phyloP scores from a whole-genome alignment of 92 coral and sea anemone species.

The Epizoanthus fatuus region DNA sequence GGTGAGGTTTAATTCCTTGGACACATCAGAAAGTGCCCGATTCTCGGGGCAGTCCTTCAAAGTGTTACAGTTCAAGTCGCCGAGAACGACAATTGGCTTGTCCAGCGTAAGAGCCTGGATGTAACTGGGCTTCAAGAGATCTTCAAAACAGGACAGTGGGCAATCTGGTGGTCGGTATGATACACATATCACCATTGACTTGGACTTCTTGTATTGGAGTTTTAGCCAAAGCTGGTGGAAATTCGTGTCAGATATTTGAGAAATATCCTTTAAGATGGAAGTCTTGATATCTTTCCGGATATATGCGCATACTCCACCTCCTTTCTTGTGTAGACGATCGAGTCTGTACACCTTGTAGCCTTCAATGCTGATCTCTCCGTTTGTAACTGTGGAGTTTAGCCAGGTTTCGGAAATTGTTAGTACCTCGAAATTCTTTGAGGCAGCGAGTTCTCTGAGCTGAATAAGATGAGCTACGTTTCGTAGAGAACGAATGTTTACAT shows the following conservation, averaged over 20 bases:
- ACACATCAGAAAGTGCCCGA: slow-evolving; percentile 41
- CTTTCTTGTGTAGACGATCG: slow-evolving; percentile 52
- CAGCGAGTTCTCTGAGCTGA: slow-evolving; percentile 44
- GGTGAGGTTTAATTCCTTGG: slow-evolving; percentile 59
- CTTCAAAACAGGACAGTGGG: slow-evolving; percentile 66
- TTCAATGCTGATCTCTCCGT: slow-evolving; percentile 48
- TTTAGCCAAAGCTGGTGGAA: slow-evolving; percentile 71
- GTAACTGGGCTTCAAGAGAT: slow-evolving; percentile 65
- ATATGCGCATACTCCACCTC: slow-evolving; percentile 65
- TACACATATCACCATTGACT: slow-evolving; percentile 59
- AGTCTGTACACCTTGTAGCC: slow-evolving; percentile 37
- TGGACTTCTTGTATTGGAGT: slow-evolving; percentile 46
- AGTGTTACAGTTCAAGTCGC: slow-evolving; percentile 74
- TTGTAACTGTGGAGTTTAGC: slow-evolving; percentile 50
- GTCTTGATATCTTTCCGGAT: slow-evolving; percentile 63
- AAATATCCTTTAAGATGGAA: slow-evolving; percentile 50
- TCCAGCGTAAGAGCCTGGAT: slow-evolving; percentile 63
- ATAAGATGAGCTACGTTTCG: slow-evolving; percentile 47
- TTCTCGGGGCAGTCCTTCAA: slow-evolving; percentile 65
- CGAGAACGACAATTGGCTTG: slow-evolving; percentile 69
- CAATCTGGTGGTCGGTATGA: slow-evolving; percentile 71
- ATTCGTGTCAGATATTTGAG: slow-evolving; percentile 54
- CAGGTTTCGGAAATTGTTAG: slow-evolving; percentile 55
- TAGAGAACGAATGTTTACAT: slow-evolving; percentile 56
- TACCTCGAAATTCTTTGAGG: slow-evolving; percentile 17